phyloP scores from a whole-genome alignment of 2,797 vertebrate genomes.

The Tenualosa ilisha region DNA sequence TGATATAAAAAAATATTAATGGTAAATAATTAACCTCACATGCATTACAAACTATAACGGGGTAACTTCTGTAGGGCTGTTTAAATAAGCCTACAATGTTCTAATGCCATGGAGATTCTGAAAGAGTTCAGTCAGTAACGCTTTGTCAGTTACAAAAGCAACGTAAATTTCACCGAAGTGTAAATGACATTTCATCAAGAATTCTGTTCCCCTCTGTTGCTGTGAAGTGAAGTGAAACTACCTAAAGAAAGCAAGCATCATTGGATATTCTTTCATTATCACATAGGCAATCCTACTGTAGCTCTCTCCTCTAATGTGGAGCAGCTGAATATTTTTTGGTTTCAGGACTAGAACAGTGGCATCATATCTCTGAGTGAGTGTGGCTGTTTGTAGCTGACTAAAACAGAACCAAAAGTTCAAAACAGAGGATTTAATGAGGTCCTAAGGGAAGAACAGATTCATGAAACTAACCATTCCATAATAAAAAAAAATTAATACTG shows the following conservation, averaged over 20 bases:
- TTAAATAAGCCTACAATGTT: not conserved
- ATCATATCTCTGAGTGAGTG: not conserved
- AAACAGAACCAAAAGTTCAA: not conserved
- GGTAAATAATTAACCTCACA: too few relatives aligned
- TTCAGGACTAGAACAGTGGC: not conserved
- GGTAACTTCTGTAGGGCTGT: not conserved
- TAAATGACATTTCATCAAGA: not conserved
- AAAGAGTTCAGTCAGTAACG: too few relatives aligned
- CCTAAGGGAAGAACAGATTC: slow-evolving; percentile 3
- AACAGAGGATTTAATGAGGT: slow-evolving; percentile 18
- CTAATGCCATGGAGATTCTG: too few relatives aligned
- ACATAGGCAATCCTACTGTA: not conserved
- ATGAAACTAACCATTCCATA: not conserved
- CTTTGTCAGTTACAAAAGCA: not conserved
- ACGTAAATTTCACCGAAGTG: not conserved
- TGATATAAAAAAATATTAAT: too few relatives aligned
- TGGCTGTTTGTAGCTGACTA: not conserved
- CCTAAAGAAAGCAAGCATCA: not conserved
- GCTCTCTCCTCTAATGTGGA: not conserved
- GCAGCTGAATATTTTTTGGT: not conserved
- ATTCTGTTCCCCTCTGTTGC: not conserved
- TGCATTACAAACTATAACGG: not conserved
- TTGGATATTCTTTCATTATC: not conserved
- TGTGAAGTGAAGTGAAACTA: not conserved
- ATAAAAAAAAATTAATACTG: slow-evolving; percentile 10